Percentiles rank a stretch among this genome's conserved stretches.
Conservation (phyloP, 2,797 vertebrate genomes). For the Macropodus opercularis region DNA sequence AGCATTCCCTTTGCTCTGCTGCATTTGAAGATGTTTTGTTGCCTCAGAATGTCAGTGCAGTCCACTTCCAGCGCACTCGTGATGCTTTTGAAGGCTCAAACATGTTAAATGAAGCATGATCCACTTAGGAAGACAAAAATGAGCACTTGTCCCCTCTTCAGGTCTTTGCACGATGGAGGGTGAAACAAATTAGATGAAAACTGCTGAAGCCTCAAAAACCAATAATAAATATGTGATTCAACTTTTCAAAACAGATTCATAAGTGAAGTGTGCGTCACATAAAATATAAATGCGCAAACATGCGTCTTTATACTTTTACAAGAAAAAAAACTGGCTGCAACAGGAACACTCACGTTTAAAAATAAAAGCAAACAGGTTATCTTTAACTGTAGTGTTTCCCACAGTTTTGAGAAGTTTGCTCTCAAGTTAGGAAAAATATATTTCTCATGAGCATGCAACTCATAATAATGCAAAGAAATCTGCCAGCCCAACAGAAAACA, state of each 20-base stretch:
- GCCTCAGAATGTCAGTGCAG: not conserved
- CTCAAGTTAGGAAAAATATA: not conserved
- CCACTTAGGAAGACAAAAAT: not conserved
- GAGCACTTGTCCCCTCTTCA: not conserved
- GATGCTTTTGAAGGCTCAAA: not conserved
- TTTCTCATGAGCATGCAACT: not conserved
- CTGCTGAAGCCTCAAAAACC: not conserved
- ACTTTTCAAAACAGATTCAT: too few species aligned
- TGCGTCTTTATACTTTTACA: not conserved
- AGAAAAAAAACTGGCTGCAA: conserved; percentile 6
- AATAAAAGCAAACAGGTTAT: not conserved
- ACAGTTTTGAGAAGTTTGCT: conserved; percentile 6
- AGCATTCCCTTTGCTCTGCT: conserved; percentile 1
- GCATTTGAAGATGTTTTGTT: not conserved
- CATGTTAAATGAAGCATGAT: conserved; percentile 3
- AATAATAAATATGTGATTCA: not conserved
- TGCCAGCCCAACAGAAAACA: conserved; percentile 25
- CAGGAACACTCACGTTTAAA: conserved; percentile 2
- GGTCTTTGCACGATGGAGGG: not conserved
- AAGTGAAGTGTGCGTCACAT: too few species aligned
- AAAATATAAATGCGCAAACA: not conserved
- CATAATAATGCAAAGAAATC: conserved; percentile 4
- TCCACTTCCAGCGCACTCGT: not conserved
- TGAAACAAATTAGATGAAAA: not conserved
- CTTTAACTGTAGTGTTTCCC: not conserved